Evolutionary conservation across 2,113 vertebrate genomes (phyloP), one percentile per base, ranked within the genome.

Genomic region (Muntiacus reevesi): DNA sequence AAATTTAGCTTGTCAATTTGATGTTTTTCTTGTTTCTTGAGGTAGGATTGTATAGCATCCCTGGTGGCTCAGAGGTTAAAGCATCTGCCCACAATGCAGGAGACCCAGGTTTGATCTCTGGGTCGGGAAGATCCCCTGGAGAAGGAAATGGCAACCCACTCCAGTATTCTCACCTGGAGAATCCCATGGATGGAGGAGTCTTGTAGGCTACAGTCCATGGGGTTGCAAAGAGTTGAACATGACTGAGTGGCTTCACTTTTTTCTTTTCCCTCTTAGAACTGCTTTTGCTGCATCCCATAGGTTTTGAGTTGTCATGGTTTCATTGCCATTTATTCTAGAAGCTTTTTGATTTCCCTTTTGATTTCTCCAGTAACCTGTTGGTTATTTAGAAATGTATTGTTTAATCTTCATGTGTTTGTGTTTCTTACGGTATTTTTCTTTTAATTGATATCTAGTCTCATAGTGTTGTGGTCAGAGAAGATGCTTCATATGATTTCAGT

Each of bases 181-280:
- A 71, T 3, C 17, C 64, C 17, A 71, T 21, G 64, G 33, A 67
- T 0, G 2, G 33, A 21, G 33, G 33, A 67, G 33, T 17, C 64
- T 67, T n/a, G 64, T 67, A 36, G 33, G 33, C 17, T 67, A 67
- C 33, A 36, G 17, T 67, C 17, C 64, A 10, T 1, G 33, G 64
- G 64, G 64, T 36, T 2, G 2, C 64, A 36, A 36, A 67, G 64
- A 10, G 64, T 67, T 0, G 0, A n/a, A 67, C 17, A 67, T 0
- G 8, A 67, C 0, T 67, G 64, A 36, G 17, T 0, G 0, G 19
- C 17, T 36, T 67, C 33, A 67, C 17, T 67, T 10, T 67, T 67
- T 36, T 67, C 8, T 67, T 67, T 67, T 67, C 64, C 8, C 64
- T 67, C 17, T 36, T 11, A 67, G 64, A 67, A 67, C 33, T 67